Evolutionary conservation across 2,113 vertebrate species (phyloP), one percentile per base, ranked within the genome.

Genomic region (Oryzias javanicus): DNA sequence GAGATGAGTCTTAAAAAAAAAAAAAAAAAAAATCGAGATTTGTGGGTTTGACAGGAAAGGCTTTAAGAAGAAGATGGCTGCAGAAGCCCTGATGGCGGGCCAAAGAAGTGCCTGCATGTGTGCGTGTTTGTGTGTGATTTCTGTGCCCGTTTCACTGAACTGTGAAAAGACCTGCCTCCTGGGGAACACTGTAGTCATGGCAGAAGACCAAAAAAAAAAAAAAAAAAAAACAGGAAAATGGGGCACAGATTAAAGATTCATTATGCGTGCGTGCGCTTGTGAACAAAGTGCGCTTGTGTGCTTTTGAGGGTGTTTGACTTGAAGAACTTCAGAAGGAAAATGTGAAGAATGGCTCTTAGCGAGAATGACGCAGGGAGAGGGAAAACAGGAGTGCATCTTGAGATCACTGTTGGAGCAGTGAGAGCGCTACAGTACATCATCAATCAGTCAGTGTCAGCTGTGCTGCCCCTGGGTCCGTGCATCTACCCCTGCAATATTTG

Each of bases 231-330:
- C 67, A 70, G 65, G 62, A 88, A 90, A 90, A 85, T 81, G 64
- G 85, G 82, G 66, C 84, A 86, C 78, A 86, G 84, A 89, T 90
- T 86, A 87, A 89, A 84, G 82, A 88, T 89, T 83, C 79, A 85
- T 78, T 74, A 79, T 18, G 62, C 61, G 82, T 67, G 82, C 81
- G 70, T 79, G 41, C 5, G 18, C 79, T 78, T 76, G 35, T 24
- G 70, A 74, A 79, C 70, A 71, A 68, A 81, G 74, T 73, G 61
- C 67, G 73, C 68, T 77, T 72, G 60, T 55, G 51, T 19, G 27
- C 51, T 15, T 71, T 75, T 74, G 88, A 72, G 81, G 80, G 87
- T 47, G 74, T 86, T 76, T 74, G 77, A 74, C 81, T 82, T 62
- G 13, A 55, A 60, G 64, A 58, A 66, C 51, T 25, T 35, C 69